Base-by-base conservation (phyloP, 2,888 invertebrate species). In the Xanthia togata region DNA sequence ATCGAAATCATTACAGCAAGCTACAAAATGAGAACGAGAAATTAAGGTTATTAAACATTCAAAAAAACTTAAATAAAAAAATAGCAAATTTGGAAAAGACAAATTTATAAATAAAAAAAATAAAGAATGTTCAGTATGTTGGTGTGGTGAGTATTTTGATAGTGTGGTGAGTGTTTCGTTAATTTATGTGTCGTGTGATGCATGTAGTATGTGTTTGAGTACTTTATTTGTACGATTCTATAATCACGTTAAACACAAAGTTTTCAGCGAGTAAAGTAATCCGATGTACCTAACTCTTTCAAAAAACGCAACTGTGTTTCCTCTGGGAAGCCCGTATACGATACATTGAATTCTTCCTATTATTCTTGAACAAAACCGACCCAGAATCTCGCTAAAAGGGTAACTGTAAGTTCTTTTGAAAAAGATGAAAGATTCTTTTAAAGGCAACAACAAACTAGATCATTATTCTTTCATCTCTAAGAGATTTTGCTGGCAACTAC, bases 381-480 rank as follows among this genome's bases (percentile, higher is more conserved):
- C 70, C 74, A 57, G 77, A 82, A 63, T 76, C 79, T 44, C 47
- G 62, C 63, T 88, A 76, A 84, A 86, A 87, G 79, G 86, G 82
- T 86, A 74, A 83, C 67, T 81, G 62, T 76, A 75, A 70, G 70
- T 72, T 86, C 59, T 74, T 75, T 88, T 81, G 60, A 75, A 81
- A 78, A 80, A 86, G 77, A 86, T 82, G 78, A 88, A 86, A 80
- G 73, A 78, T 82, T 71, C 57, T 72, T 82, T 82, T 69, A 44
- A 59, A 76, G 71, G 59, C 73, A 69, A 83, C 85, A 79, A 82
- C 73, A 72, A 82, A 82, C 67, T 80, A 76, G 70, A 76, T 73
- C 73, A 65, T 85, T 78, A 82, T 86, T 80, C 77, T 84, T 84
- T 84, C 80, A 87, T 84, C 79, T 65, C 72, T 86, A 80, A 88